phyloP scores from a whole-genome alignment of 1,140 invertebrate species.

The Ips nitidus region DNA sequence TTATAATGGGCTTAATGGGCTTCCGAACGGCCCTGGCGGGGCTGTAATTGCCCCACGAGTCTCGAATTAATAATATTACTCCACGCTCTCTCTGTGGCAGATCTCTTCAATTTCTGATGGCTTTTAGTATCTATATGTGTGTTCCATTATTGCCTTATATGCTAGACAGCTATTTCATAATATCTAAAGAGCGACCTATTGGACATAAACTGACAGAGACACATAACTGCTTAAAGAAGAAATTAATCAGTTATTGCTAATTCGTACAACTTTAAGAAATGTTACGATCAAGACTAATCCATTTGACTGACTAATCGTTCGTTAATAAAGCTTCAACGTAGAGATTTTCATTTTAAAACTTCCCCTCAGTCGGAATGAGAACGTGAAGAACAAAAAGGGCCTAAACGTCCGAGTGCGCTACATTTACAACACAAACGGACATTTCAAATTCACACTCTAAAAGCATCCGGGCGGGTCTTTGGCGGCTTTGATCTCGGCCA shows the following conservation, averaged over 20 bases:
- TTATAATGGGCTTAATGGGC: conserved; percentile 42
- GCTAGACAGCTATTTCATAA: too few species aligned
- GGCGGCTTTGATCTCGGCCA: conserved; percentile 49
- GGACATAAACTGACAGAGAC: too few species aligned
- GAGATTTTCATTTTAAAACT: too few species aligned
- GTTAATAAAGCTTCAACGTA: too few species aligned
- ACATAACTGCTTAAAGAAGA: too few species aligned
- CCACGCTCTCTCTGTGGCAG: conserved; percentile 2
- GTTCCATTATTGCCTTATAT: too few species aligned
- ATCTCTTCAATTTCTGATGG: conserved; percentile 4
- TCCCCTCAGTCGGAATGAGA: conserved; percentile 19
- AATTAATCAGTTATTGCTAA: too few species aligned
- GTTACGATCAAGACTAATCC: too few species aligned
- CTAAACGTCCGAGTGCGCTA: conserved; percentile 32
- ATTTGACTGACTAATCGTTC: too few species aligned
- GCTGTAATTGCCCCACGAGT: conserved; percentile 24
- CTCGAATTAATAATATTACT: conserved; percentile 28
- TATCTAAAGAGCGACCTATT: too few species aligned
- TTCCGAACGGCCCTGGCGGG: conserved; percentile 25
- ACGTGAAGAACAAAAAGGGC: conserved; percentile 20
- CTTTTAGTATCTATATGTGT: too few species aligned
- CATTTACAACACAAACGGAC: conserved; percentile 1
- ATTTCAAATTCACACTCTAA: conserved; percentile 36
- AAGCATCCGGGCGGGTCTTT: conserved; percentile 25
- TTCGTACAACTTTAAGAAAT: too few species aligned